phyloP scores from a whole-genome alignment of 2,888 invertebrate species.

The Emesis russula region DNA sequence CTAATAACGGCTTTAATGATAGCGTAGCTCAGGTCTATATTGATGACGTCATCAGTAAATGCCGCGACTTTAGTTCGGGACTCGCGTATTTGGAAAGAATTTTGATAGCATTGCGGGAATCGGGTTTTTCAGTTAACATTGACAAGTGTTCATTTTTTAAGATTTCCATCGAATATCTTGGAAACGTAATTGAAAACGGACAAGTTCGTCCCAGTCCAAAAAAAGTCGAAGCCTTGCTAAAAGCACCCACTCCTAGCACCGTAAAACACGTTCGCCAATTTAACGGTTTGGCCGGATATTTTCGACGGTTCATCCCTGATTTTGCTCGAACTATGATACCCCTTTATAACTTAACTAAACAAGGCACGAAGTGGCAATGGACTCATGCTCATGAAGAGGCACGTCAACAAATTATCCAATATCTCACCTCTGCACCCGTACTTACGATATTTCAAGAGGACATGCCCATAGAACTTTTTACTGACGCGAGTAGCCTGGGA shows the following conservation, averaged over 20 bases:
- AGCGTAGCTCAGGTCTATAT: constrained; percentile 81
- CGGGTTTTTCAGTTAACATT: too few species aligned
- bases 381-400: constrained; percentile 32
- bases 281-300: constrained; percentile 75
- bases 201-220: constrained; percentile 50
- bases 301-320: constrained; percentile 65
- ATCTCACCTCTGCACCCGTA: constrained; percentile 8
- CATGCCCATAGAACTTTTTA: constrained; percentile 46
- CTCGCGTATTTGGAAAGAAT: constrained; percentile 28
- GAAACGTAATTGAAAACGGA: constrained; percentile 68
- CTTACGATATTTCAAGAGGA: constrained; percentile 36
- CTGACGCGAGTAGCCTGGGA: constrained; percentile 73
- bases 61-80: constrained; percentile 57
- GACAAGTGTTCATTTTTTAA: constrained; percentile 84
- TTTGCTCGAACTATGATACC: constrained; percentile 64
- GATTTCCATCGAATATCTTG: constrained; percentile 79
- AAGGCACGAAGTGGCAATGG: constrained; percentile 51
- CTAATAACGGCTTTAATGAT: constrained; percentile 12
- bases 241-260: constrained; percentile 82
- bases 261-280: constrained; percentile 84
- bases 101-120: too few species aligned
- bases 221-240: constrained; percentile 83
- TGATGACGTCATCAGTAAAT: constrained; percentile 85
- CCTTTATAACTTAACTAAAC: constrained; percentile 58
- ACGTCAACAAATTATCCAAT: too few species aligned